phyloP scores from a whole-genome alignment of 2,113 vertebrate species.

The Erythrocercus mccallii region DNA sequence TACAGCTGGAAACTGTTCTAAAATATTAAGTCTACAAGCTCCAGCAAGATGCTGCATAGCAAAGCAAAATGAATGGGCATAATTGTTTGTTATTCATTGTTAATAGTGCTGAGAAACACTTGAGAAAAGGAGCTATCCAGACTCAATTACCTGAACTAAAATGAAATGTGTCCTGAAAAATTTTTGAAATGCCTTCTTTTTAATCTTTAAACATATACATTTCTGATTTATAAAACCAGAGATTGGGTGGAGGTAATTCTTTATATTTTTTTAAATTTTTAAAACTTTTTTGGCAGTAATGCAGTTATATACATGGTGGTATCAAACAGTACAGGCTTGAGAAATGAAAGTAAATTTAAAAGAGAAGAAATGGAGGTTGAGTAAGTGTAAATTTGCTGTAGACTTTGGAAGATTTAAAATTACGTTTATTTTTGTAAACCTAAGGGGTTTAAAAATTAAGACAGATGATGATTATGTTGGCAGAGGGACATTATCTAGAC shows the following conservation, averaged over 20 bases:
- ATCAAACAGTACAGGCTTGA: neutral
- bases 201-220: neutral
- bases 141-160: neutral
- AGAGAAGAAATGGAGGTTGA: neutral
- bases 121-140: neutral
- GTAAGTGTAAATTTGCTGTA: neutral
- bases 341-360: neutral
- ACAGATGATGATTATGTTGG: neutral
- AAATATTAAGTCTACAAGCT: accelerated
- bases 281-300: neutral
- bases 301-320: neutral
- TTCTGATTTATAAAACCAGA: neutral
- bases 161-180: neutral
- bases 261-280: neutral
- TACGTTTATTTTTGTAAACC: neutral
- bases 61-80: neutral
- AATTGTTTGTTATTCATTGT: neutral
- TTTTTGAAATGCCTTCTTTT: neutral
- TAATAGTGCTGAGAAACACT: neutral
- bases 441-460: neutral
- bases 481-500: neutral
- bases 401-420: neutral
- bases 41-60: neutral
- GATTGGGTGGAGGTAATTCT: neutral
- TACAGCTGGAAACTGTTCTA: neutral